phyloP scores from a whole-genome alignment of 1,140 invertebrate species.

The Monomorium pharaonis region DNA sequence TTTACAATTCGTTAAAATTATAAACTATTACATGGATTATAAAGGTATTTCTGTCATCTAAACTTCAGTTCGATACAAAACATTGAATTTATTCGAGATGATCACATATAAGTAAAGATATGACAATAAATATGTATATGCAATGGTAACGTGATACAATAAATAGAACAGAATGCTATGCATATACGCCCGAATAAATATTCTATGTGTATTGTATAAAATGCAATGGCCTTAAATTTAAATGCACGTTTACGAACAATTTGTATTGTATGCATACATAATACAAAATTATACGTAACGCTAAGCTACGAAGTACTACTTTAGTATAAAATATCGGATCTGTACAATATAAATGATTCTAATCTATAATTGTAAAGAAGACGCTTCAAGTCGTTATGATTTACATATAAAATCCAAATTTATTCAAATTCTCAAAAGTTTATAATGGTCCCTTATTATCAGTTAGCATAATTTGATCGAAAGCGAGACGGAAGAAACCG shows the following conservation, averaged over 20 bases:
- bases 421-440: conserved; percentile 15
- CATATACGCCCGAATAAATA: conserved; percentile 78
- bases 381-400: not conserved
- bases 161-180: conserved; percentile 77
- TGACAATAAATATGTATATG: conserved; percentile 81
- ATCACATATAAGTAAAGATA: conserved; percentile 75
- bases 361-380: conserved; percentile 20
- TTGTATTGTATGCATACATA: conserved; percentile 53
- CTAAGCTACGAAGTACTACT: conserved; percentile 61
- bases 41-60: conserved; percentile 9
- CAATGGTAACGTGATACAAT: conserved; percentile 82
- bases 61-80: conserved; percentile 62
- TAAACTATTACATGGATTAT: conserved; percentile 21
- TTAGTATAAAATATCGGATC: conserved; percentile 46
- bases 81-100: conserved; percentile 73
- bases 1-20: not conserved
- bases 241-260: conserved; percentile 34
- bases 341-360: conserved; percentile 37
- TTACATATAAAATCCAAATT: conserved; percentile 16
- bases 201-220: conserved; percentile 73
- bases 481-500: conserved; percentile 2
- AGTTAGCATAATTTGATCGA: not conserved
- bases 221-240: conserved; percentile 59
- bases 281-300: conserved; percentile 67
- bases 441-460: conserved; percentile 47